Base-by-base conservation (phyloP, 2,113 vertebrate genomes). In the Pycnonotus jocosus region DNA sequence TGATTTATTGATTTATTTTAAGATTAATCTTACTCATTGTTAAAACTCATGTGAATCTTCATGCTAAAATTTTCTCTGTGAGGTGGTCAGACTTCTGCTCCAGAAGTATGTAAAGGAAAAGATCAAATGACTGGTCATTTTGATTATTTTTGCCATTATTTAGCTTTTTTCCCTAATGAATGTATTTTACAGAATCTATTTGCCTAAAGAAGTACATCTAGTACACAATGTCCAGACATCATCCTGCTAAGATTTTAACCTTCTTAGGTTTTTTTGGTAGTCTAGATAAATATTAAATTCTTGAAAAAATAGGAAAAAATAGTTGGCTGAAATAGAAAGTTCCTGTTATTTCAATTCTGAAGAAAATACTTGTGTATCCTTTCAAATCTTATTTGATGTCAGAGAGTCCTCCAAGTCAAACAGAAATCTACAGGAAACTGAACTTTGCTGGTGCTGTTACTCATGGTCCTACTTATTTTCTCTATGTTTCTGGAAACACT, bases 11-110 rank as follows among this genome's bases (percentile, higher is more conserved):
- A n/a, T 7, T 37, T 24, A 50, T 48, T 51, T 2, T 19, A 74
- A 61, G 6, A 35, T n/a, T 48, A 10, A 50, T 51, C 1, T 0
- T 47, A 44, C 13, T 28, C 7, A 42, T 65, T 4, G 0, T 9
- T 21, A 56, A 58, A 48, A 77, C 12, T 37, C 30, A 42, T 37
- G 8, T 50, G 25, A 8, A 19, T 40, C 4, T 19, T 56, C 20
- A 15, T 20, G 40, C 1, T 33, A 54, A 53, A 86, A 48, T 13
- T n/a, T 74, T 86, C 17, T 10, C 10, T 42, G 11, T 53, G 35
- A n/a, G 5, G 7, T 61, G 2, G 6, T 62, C 15, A 40, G 28
- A 61, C 8, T 70, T 74, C 19, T 85, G 7, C 28, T 74, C 12
- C 15, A 79, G 31, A 82, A 66, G 4, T 24, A 40, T 27, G 2